Base-by-base conservation (phyloP, 2,797 vertebrate genomes). In the Cygnus olor region DNA sequence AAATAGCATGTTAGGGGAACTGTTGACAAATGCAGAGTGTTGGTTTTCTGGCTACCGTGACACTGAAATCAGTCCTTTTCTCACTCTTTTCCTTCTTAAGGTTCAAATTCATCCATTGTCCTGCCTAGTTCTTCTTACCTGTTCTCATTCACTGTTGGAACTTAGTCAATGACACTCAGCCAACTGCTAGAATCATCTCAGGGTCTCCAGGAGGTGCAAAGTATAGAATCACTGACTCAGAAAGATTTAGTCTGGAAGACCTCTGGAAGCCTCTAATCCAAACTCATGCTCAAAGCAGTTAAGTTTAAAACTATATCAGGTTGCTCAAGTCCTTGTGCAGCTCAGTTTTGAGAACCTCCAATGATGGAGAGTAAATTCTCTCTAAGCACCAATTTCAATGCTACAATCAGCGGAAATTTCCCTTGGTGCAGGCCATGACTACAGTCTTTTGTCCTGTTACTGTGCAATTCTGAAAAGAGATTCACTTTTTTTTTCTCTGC, bases 11-110 rank as follows among this genome's bases (percentile, higher is more conserved):
- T 27, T 61, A 45, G 85, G 54, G 54, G 44, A 90, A 85, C 69
- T 81, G 69, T 83, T 95, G 80, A 91, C 87, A 91, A 95, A 88
- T 84, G 45, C 32, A 36, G 30, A 25, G 17, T 76, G 63, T 80
- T 93, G 47, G 30, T 53, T 82, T 90, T 70, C 54, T n/a, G 2
- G 58, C 28, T 80, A 44, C 38, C 47, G 53, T 14, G 32, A 21
- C 42, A 54, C 47, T 61, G 57, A 93, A 77, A 85, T 82, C 42
- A 44, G 12, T 74, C 14, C 8, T 90, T 64, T 86, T 72, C 49
- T 89, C 58, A 84, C 18, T 44, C 16, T 36, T 79, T 74, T 19
- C 6, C 17, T 65, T 87, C 72, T 79, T 73, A 1, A 18, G 36
- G 44, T 76, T 94, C 79, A 80, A 82, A 85, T 71, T 61, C 44